Base-by-base conservation (phyloP, 2,113 vertebrate species). In the Vidua chalybeata region DNA sequence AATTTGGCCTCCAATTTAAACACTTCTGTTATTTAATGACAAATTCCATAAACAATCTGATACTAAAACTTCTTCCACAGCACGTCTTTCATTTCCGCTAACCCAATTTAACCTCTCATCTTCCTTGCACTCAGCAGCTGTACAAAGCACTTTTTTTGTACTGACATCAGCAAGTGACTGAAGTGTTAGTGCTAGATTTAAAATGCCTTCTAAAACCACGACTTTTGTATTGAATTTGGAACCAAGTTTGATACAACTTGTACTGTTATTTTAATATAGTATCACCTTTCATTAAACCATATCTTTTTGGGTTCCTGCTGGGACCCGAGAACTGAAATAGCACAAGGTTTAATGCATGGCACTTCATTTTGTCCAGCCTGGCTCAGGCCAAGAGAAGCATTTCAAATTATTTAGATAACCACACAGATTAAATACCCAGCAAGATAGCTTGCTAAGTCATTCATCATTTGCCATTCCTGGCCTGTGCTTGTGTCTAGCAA, bases 41-140 rank as follows among this genome's bases (percentile, higher is more conserved):
- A 96, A 97, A 90, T 98, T 97, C 94, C 85, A 94, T 96, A 97
- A 95, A 96, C 93, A 95, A 69, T 94, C 76, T 85, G 91, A 97
- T 94, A 95, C 87, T 93, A 96, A 97, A 92, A 95, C 94, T 96
- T 96, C 90, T 97, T 96, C 91, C 75, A 96, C 56, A 85, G 93
- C 89, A 94, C 0, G 9, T 71, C 93, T 81, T 90, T 79, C 68
- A 45, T 84, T 96, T 91, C 85, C 4, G 0, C 72, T 95, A 90
- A 94, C 84, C 95, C 91, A 88, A 15, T 86, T 96, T 93, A 96
- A 96, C 95, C 93, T 95, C 86, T 93, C 96, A 76, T 93, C 94
- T 87, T 94, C 93, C 87, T 95, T 75, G 72, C 72, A 84, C 77
- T 93, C 80, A 89, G 92, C 87, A 95, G 96, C 91, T 94, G 55